Evolutionary conservation across 2,797 vertebrate genomes (phyloP).

Genomic region (Hoplostethus atlanticus): DNA sequence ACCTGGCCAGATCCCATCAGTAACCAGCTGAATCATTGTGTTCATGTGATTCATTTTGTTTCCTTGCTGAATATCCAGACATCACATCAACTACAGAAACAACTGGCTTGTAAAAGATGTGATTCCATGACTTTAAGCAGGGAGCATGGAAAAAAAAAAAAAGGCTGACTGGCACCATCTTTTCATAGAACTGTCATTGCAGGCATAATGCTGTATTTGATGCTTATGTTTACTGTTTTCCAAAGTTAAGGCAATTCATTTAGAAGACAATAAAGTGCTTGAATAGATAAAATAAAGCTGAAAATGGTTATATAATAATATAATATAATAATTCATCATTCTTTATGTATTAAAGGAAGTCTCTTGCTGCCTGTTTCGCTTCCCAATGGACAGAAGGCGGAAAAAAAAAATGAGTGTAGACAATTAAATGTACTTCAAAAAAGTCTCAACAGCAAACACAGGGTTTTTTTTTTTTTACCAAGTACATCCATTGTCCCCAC

Average conservation of each 20-base stretch:
- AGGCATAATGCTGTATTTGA: not conserved
- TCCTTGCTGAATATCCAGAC: conserved; percentile 47
- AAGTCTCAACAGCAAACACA: conserved; percentile 22
- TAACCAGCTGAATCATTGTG: conserved; percentile 58
- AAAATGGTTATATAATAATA: conserved; percentile 11
- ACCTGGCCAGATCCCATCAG: conserved; percentile 64
- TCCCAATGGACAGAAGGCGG: conserved; percentile 24
- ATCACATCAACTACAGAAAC: conserved; percentile 41
- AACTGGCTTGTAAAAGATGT: conserved; percentile 24
- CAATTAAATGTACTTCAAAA: conserved; percentile 53
- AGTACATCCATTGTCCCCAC: not conserved
- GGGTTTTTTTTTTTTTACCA: not conserved
- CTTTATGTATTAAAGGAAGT: conserved; percentile 23
- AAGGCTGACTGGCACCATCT: not conserved
- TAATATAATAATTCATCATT: conserved; percentile 18
- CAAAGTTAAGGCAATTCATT: conserved; percentile 10
- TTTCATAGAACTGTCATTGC: not conserved
- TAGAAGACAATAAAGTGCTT: not conserved
- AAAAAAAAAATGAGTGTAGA: conserved; percentile 25
- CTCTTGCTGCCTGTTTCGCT: conserved; percentile 31
- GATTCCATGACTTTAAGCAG: not conserved
- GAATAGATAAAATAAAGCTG: conserved; percentile 12
- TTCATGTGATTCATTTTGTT: conserved; percentile 46
- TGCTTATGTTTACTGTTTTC: not conserved
- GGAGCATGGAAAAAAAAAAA: too few relatives aligned